phyloP scores from a whole-genome alignment of 2,113 vertebrate genomes.

The Gopherus flavomarginatus region DNA sequence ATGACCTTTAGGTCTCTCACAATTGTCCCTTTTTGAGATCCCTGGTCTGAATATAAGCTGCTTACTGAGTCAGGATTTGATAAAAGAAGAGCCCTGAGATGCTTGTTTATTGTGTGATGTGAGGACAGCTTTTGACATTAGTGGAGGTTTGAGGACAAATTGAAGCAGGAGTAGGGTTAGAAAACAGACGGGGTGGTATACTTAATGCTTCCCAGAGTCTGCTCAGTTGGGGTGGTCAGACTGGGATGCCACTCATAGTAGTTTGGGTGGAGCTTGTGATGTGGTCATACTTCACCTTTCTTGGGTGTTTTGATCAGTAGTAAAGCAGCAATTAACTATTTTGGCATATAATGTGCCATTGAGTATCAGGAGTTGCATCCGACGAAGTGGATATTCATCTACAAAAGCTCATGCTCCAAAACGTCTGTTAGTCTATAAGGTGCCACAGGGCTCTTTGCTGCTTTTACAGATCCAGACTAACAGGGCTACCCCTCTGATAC shows the following conservation, averaged over 20 bases:
- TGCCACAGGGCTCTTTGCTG: too few species aligned
- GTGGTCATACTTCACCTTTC: not conserved
- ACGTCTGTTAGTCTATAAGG: too few species aligned
- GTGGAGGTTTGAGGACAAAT: not conserved
- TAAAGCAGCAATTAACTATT: rapidly evolving
- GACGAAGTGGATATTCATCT: too few species aligned
- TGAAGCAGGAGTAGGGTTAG: not conserved
- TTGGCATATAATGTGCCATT: not conserved
- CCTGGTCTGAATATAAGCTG: not conserved
- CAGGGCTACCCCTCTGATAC: too few species aligned
- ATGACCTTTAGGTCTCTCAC: not conserved
- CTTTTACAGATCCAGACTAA: too few species aligned
- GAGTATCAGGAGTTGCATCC: not conserved
- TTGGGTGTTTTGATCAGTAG: rapidly evolving
- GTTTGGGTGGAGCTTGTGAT: not conserved
- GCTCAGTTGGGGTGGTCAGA: not conserved
- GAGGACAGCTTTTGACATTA: not conserved
- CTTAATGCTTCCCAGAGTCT: not conserved
- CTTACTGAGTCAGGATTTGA: not conserved
- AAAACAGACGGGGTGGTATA: not conserved
- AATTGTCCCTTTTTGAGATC: not conserved
- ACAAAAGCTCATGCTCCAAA: too few species aligned
- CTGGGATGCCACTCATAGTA: not conserved
- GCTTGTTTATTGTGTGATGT: not conserved
- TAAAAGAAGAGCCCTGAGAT: not conserved